These are phyloP conservation scores for Procambarus virginalis DNA, from an alignment of 1,140 invertebrate species.

Conservation along the genomic window DNA sequence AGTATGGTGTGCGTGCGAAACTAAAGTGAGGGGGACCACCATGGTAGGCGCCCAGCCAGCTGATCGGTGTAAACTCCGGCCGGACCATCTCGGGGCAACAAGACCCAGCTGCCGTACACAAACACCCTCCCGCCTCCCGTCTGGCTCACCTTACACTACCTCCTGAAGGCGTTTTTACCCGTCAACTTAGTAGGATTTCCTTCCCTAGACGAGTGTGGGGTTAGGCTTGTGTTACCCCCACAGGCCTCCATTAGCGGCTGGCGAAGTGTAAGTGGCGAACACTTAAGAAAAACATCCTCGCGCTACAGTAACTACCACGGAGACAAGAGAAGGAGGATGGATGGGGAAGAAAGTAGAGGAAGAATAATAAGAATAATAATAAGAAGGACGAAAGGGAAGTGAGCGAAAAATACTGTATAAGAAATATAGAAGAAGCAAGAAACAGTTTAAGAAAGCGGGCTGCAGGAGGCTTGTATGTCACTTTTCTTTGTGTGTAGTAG, in stretches of 20 bases:
- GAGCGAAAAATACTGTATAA: neutral
- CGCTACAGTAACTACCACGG: conserved; percentile 55
- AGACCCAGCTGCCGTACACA: conserved; percentile 46
- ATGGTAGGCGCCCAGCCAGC: conserved; percentile 23
- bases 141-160: conserved; percentile 18
- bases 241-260: conserved; percentile 51
- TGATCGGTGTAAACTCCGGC: conserved; percentile 51
- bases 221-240: conserved; percentile 44
- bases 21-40: neutral
- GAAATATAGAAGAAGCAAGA: neutral
- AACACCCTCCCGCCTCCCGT: conserved; percentile 9
- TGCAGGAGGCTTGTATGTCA: too few species aligned
- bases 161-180: conserved; percentile 25
- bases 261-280: conserved; percentile 51
- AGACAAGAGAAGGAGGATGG: neutral
- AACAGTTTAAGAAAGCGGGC: neutral
- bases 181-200: conserved; percentile 44
- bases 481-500: too few species aligned
- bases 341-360: neutral
- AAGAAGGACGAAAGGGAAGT: neutral
- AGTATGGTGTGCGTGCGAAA: neutral
- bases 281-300: conserved; percentile 54
- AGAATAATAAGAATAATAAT: too few species aligned
- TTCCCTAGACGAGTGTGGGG: conserved; percentile 25
- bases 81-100: conserved; percentile 12